A percentile compares a stretch with the other conserved stretches of the same genome.
phyloP scores from a whole-genome alignment of 2,113 vertebrate species.

The Merops nubicus region DNA sequence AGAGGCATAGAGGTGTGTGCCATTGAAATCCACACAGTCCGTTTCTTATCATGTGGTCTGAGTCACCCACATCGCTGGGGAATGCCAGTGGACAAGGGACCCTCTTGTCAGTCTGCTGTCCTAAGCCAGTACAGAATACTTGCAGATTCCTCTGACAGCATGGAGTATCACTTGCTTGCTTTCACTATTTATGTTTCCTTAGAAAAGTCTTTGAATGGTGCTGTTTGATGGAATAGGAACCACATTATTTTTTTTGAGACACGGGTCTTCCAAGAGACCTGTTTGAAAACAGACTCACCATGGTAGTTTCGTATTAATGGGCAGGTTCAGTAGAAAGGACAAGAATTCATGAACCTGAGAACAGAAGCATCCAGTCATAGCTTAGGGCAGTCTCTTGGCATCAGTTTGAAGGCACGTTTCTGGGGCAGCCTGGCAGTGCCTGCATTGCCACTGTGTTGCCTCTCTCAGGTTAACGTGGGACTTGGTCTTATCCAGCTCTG shows the following conservation, averaged over 20 bases:
- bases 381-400: neutral
- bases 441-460: neutral
- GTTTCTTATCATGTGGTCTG: neutral
- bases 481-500: neutral
- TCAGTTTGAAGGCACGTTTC: no score
- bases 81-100: neutral
- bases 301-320: neutral
- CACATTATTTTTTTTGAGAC: rapidly evolving
- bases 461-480: rapidly evolving
- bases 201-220: neutral
- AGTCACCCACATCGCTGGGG: neutral
- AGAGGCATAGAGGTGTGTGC: neutral
- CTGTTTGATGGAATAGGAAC: neutral
- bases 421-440: neutral
- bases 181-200: neutral
- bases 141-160: neutral
- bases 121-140: neutral
- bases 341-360: neutral
- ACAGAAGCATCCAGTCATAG: neutral
- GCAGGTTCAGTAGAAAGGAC: neutral
- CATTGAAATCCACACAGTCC: rapidly evolving
- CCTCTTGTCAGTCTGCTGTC: neutral
- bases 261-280: neutral
- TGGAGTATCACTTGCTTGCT: neutral
- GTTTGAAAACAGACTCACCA: neutral